A percentile compares a stretch with the other conserved stretches of the same genome.
Conservation (phyloP, 2,113 vertebrate species). For the Sturnira hondurensis region DNA sequence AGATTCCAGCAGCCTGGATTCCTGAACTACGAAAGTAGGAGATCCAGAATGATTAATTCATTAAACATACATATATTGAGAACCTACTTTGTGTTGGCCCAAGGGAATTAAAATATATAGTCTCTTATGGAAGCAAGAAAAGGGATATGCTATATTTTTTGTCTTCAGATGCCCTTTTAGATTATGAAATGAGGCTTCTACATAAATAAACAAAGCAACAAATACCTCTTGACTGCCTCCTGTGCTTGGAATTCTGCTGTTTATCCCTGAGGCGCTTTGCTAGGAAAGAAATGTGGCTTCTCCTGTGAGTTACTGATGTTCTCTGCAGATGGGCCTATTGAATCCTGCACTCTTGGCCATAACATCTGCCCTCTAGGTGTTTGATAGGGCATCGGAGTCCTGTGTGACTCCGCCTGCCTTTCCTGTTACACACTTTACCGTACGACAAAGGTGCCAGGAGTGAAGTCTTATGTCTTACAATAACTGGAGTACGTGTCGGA, state of each 20-base stretch:
- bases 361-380: slow-evolving; percentile 9
- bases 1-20: neutral
- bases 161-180: slow-evolving; percentile 16
- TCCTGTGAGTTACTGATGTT: slow-evolving; percentile 25
- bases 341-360: neutral
- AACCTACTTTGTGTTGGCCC: neutral
- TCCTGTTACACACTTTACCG: slow-evolving; percentile 16
- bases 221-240: neutral
- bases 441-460: slow-evolving; percentile 30
- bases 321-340: slow-evolving; percentile 17
- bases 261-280: slow-evolving; percentile 6
- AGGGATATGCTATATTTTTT: neutral
- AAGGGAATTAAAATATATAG: neutral
- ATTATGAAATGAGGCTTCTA: neutral
- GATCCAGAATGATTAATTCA: neutral
- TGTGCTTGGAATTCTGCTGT: slow-evolving; percentile 10
- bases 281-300: neutral
- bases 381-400: slow-evolving; percentile 31
- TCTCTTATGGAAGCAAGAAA: neutral
- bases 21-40: neutral
- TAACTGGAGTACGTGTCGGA: slow-evolving; percentile 32
- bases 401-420: slow-evolving; percentile 22
- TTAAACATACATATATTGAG: neutral
- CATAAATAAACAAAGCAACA: neutral
- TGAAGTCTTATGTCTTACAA: slow-evolving; percentile 9